Evolutionary conservation across 2,113 vertebrate species (phyloP), one percentile per base, ranked within the genome.

Genomic region (Nerophis lumbriciformis): DNA sequence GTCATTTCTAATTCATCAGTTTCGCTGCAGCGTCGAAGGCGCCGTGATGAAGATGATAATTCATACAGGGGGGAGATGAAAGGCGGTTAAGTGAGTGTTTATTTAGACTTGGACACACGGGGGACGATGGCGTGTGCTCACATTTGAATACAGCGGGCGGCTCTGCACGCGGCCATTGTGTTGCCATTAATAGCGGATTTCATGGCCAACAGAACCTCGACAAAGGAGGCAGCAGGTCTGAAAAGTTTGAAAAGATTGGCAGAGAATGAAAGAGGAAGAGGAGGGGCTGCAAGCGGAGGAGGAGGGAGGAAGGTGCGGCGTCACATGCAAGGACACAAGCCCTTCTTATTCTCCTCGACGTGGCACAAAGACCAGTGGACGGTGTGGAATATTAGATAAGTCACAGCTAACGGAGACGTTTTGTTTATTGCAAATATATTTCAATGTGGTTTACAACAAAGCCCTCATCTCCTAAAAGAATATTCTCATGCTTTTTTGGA

Each of bases 161-260:
- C 72, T 75, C 76, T 6, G 73, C 82, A 79, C 76, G 84, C 74
- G 54, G 82, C 80, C 78, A 75, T 86, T 84, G 82, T 86, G 76
- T 53, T 28, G 44, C 66, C 54, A 84, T 83, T 79, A 84, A 67
- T 75, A 68, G 63, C 62, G 19, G 78, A 84, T 86, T 86, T 84
- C 84, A 86, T 60, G 76, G 82, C 72, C 78, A 83, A 80, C 76
- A 72, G 82, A 54, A 63, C 75, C 0, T 2, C 72, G 59, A 86
- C 82, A 86, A 86, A 78, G n/a, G 84, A 83, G 78, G 82, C 84
- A 86, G 82, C 82, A 79, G 84, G 82, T 86, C 80, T 51, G 0
- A 53, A 53, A 80, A 81, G 69, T 85, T 81, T 79, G 74, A 79
- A 79, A 79, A 71, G 76, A 68, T 57, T 58, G 6, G 49, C 49